Conservation (phyloP, 2,797 vertebrate genomes). For the Oreochromis grahami region DNA sequence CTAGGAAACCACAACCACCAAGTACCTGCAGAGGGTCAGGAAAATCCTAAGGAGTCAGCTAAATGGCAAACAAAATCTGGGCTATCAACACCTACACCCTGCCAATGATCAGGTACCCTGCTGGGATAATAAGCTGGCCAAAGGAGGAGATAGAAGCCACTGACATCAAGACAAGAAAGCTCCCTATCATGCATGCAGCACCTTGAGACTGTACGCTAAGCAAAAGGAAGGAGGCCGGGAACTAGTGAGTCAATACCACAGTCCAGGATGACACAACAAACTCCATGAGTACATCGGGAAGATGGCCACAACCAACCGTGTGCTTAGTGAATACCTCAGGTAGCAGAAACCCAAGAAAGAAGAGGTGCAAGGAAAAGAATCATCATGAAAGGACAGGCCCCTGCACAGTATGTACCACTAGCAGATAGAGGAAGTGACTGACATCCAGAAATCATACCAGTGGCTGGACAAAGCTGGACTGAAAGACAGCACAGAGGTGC, state of each 20-base stretch:
- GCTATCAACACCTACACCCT: neutral
- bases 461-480: neutral
- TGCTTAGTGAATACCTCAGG: neutral
- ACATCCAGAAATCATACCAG: neutral
- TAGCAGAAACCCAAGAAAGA: neutral
- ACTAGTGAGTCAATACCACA: neutral
- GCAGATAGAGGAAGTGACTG: neutral
- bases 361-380: neutral
- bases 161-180: neutral
- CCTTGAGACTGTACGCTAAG: neutral
- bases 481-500: neutral
- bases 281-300: neutral
- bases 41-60: neutral
- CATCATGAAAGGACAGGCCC: neutral
- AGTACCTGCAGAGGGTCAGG: neutral
- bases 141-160: neutral
- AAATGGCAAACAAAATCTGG: neutral
- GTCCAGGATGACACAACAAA: neutral
- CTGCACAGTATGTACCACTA: neutral
- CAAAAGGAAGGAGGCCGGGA: neutral
- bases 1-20: neutral
- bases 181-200: neutral
- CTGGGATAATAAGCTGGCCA: neutral
- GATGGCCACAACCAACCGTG: neutral
- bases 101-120: neutral